A percentile compares a stretch with the other conserved stretches of the same genome.
Evolutionary conservation across 2,888 invertebrate species (phyloP).

Genomic region (Scotopteryx bipunctaria): DNA sequence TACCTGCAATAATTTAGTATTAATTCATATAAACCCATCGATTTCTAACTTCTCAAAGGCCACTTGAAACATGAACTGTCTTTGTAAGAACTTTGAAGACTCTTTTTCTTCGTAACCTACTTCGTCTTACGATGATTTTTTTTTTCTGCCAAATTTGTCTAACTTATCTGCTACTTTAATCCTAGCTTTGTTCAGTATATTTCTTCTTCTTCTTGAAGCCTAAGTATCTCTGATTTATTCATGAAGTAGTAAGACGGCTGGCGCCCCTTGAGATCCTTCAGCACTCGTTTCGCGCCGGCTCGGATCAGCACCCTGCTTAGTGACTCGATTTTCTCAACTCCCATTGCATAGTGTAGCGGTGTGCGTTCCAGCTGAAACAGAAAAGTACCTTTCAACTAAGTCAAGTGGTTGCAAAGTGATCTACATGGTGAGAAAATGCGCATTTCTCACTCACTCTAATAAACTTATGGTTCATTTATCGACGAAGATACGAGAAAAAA

Average conservation of each 20-base stretch:
- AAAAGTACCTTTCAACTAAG: background rate
- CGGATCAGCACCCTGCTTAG: constrained; percentile 91
- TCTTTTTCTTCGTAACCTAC: too few species aligned
- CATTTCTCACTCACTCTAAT: too few species aligned
- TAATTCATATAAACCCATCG: background rate
- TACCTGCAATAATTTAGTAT: background rate
- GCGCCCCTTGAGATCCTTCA: constrained; percentile 94
- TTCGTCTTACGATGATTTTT: too few species aligned
- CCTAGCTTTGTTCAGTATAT: constrained; percentile 81
- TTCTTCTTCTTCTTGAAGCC: constrained; percentile 93
- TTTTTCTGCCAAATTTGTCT: too few species aligned
- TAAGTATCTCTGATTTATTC: constrained; percentile 94
- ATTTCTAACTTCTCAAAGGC: background rate
- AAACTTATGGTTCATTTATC: too few species aligned
- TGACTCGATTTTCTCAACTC: constrained; percentile 91
- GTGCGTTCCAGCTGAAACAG: constrained; percentile 90
- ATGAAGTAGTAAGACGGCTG: constrained; percentile 96
- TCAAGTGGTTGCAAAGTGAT: too few species aligned
- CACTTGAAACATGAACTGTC: too few species aligned
- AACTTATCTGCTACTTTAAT: too few species aligned
- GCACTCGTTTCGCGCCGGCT: constrained; percentile 91
- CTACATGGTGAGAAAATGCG: too few species aligned
- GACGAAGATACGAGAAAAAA: too few species aligned
- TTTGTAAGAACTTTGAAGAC: too few species aligned
- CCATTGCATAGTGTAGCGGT: constrained; percentile 95